Conservation (phyloP, 2,888 invertebrate species). For the Eucriotettix oculatus region DNA sequence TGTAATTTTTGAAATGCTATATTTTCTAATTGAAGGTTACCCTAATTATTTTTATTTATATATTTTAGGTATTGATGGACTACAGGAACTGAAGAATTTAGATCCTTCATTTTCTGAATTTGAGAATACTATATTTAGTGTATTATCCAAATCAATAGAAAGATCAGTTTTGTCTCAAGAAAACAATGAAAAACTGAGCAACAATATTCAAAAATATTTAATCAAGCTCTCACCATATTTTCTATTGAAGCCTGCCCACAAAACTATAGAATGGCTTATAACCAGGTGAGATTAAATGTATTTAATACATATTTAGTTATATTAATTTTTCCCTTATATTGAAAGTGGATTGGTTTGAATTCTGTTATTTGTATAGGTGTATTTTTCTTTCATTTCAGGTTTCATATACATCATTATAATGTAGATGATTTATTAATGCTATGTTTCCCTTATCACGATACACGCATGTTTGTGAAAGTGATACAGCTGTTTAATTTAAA, state of each 20-base stretch:
- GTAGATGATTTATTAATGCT: slow-evolving; percentile 60
- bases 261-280: slow-evolving; percentile 90
- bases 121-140: slow-evolving; percentile 58
- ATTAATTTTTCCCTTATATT: neutral
- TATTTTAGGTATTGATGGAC: slow-evolving; percentile 48
- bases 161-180: slow-evolving; percentile 58
- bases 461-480: slow-evolving; percentile 66
- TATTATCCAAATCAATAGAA: slow-evolving; percentile 60
- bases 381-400: slow-evolving; percentile 31
- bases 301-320: neutral
- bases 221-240: slow-evolving; percentile 76
- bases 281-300: slow-evolving; percentile 32
- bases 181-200: slow-evolving; percentile 59
- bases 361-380: too few species aligned
- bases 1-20: too few species aligned
- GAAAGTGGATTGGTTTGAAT: neutral
- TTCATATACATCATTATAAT: slow-evolving; percentile 78
- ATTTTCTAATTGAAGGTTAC: too few species aligned
- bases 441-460: slow-evolving; percentile 85
- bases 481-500: slow-evolving; percentile 58
- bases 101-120: slow-evolving; percentile 58
- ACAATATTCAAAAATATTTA: slow-evolving; percentile 61
- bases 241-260: slow-evolving; percentile 65
- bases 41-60: slow-evolving; percentile 1
- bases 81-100: slow-evolving; percentile 62